phyloP scores from a whole-genome alignment of 2,888 invertebrate genomes.

The Formica aserva region DNA sequence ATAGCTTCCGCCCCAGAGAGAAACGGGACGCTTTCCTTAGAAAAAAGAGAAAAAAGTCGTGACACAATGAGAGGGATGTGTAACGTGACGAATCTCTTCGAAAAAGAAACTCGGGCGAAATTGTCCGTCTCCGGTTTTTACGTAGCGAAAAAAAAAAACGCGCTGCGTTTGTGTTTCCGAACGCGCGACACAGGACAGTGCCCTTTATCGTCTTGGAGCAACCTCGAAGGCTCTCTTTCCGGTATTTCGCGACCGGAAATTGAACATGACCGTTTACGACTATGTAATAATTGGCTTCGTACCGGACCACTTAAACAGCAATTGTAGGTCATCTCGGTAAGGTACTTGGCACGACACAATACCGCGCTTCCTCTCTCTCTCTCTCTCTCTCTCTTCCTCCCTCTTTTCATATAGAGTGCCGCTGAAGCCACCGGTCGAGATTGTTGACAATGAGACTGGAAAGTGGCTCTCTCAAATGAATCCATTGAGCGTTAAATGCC shows the following conservation, averaged over 20 bases:
- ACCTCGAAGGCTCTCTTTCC: background rate
- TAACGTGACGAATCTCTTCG: background rate
- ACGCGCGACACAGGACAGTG: background rate
- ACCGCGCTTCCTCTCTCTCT: background rate
- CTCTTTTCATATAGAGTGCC: background rate
- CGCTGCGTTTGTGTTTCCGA: constrained; percentile 9
- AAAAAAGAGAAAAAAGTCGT: background rate
- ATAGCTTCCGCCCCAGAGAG: constrained; percentile 1
- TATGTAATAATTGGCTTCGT: constrained; percentile 49
- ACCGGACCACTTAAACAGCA: constrained; percentile 49
- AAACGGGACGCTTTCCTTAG: background rate
- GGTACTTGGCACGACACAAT: constrained; percentile 48
- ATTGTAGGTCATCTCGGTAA: constrained; percentile 50
- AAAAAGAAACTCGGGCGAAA: constrained; percentile 9
- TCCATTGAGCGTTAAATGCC: constrained; percentile 17
- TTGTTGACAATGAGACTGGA: constrained; percentile 46
- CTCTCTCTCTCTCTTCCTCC: background rate
- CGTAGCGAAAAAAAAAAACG: too few species aligned
- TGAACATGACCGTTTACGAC: constrained; percentile 51
- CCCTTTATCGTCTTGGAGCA: background rate
- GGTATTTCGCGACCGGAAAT: constrained; percentile 46
- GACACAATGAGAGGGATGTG: background rate
- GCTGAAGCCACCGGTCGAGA: constrained; percentile 34
- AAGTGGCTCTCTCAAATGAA: constrained; percentile 42
- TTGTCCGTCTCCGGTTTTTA: background rate